Evolutionary conservation across 2,797 vertebrate species (phyloP).

Genomic region (Phoxinus dragarum): DNA sequence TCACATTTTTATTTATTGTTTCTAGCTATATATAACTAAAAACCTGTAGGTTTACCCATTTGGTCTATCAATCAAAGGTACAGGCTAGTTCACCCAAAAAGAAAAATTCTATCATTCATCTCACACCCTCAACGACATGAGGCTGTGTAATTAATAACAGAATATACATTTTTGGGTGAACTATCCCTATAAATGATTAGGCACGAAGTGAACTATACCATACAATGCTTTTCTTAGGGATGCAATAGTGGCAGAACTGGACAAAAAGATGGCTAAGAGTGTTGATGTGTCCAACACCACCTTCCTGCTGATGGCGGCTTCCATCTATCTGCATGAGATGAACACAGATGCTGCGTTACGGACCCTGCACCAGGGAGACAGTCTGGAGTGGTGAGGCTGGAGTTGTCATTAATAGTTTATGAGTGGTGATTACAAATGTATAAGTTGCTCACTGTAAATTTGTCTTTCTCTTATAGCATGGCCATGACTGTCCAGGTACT

Average conservation of each 20-base stretch:
- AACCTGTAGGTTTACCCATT: neutral
- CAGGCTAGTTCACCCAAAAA: neutral
- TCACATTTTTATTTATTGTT: neutral
- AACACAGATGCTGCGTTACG: slow-evolving; percentile 89
- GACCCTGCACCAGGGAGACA: slow-evolving; percentile 91
- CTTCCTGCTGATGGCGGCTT: slow-evolving; percentile 93
- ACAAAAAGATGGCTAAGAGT: slow-evolving; percentile 91
- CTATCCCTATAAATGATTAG: neutral
- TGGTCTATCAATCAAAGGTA: neutral
- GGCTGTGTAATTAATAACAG: neutral
- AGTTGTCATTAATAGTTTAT: neutral
- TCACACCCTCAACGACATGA: too few relatives aligned
- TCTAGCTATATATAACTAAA: too few relatives aligned
- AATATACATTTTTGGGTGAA: neutral
- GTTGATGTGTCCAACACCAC: slow-evolving; percentile 90
- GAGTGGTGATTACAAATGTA: neutral
- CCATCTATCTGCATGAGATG: slow-evolving; percentile 88
- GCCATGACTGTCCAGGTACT: slow-evolving; percentile 93
- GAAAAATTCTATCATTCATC: too few relatives aligned
- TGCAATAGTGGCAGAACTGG: slow-evolving; percentile 84
- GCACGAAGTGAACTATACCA: neutral
- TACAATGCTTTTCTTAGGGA: slow-evolving; percentile 76
- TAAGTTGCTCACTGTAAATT: neutral
- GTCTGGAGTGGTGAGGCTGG: slow-evolving; percentile 87
- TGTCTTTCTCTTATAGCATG: slow-evolving; percentile 75